Percentiles rank a stretch among this genome's conserved stretches.
Conservation (phyloP, 2,113 vertebrate species). For the Cryptoleucopteryx plumbea region DNA sequence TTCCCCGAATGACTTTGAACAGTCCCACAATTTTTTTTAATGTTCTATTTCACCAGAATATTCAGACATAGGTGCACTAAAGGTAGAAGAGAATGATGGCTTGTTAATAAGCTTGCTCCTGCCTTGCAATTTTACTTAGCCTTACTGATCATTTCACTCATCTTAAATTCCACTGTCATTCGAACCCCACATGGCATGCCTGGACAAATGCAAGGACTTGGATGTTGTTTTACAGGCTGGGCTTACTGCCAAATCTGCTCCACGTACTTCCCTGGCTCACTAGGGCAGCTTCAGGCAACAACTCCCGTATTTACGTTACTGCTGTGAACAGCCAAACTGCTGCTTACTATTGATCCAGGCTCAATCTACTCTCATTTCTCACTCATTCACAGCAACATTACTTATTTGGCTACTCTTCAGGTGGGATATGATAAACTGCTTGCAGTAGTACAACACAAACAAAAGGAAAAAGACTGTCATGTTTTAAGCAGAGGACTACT, state of each 20-base stretch:
- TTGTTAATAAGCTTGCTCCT: slow-evolving; percentile 3
- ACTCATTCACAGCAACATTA: slow-evolving; percentile 5
- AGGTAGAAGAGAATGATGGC: neutral
- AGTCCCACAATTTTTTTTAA: neutral
- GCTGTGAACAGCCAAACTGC: slow-evolving; percentile 47
- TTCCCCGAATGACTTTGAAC: neutral
- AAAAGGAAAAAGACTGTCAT: neutral
- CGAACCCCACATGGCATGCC: slow-evolving; percentile 84
- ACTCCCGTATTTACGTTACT: slow-evolving; percentile 67
- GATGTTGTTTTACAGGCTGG: slow-evolving; percentile 73
- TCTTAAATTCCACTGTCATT: slow-evolving; percentile 85
- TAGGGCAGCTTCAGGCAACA: slow-evolving; percentile 74
- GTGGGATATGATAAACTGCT: neutral
- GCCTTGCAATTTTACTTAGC: slow-evolving; percentile 36
- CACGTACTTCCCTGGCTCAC: slow-evolving; percentile 72
- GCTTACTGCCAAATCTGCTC: slow-evolving; percentile 75
- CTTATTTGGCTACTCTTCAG: neutral
- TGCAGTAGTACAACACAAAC: neutral
- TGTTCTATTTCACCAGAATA: neutral
- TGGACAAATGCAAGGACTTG: slow-evolving; percentile 79
- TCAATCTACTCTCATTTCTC: slow-evolving; percentile 37
- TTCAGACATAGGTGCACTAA: neutral
- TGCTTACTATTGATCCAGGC: slow-evolving; percentile 53
- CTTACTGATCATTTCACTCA: slow-evolving; percentile 69
- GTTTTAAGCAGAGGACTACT: neutral